Base-by-base conservation (phyloP, 2,888 invertebrate genomes). In the Callyntrura guangdongensis region DNA sequence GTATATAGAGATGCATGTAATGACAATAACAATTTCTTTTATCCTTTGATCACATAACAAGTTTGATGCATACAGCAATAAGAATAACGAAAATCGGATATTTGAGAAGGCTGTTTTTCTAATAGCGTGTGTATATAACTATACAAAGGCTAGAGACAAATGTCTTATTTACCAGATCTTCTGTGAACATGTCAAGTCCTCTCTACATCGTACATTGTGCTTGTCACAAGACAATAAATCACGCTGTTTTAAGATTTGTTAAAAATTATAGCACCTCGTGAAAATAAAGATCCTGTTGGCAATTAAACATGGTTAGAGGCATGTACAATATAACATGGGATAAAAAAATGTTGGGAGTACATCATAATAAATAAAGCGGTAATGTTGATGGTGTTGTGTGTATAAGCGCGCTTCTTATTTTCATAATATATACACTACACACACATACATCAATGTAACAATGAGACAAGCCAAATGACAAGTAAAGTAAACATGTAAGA, bases 211-310 rank as follows among this genome's bases (percentile, higher is more conserved):
- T n/a, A 36, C 36, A 36, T 36, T 36, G 36, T 36, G 25, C 53
- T 25, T 56, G 77, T 53, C 77, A 53, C 12, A 56, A n/a, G 47
- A 14, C 27, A 56, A 79, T 56, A 56, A 53, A 79, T 79, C 53
- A 22, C 53, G 27, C 14, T 22, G 20, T 79, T 79, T 74, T 25
- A 22, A 56, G 25, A 14, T 49, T 79, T 79, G 22, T 53, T 79
- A 12, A 79, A 79, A 20, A 79, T 56, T 27, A 79, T 17, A 79
- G 4, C 77, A 53, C 77, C 25, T 79, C 53, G 27, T 79, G 53
- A 79, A 79, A 79, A 56, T 17, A 49, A 47, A 74, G 17, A 47
- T 49, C 22, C 36, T 67, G 67, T 74, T 74, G 74, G 74, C 74
- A 74, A 49, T 49, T 74, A 74, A 12, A 36, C 22, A 9, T n/a